Evolutionary conservation across 2,888 invertebrate genomes (phyloP).

Genomic region (Andrena camellia): DNA sequence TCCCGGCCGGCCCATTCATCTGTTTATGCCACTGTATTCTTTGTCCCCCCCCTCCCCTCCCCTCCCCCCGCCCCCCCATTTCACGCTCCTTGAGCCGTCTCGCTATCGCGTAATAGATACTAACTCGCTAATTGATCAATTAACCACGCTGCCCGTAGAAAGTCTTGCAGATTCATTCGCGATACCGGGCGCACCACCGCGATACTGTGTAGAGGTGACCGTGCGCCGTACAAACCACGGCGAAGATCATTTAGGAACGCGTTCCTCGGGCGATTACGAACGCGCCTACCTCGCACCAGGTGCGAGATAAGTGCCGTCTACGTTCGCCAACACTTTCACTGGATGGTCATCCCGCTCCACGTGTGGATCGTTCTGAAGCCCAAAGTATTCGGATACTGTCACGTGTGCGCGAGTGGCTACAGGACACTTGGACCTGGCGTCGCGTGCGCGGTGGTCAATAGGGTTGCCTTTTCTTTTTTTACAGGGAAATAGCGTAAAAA

Average conservation of each 20-base stretch:
- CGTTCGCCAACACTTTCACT: too few species aligned
- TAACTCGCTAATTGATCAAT: slow-evolving; percentile 21
- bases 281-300: too few species aligned
- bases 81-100: slow-evolving; percentile 25
- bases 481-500: too few species aligned
- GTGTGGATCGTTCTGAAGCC: too few species aligned
- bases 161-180: neutral
- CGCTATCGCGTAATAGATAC: neutral
- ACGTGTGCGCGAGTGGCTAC: too few species aligned
- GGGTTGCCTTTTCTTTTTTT: too few species aligned
- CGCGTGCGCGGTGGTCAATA: too few species aligned
- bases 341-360: too few species aligned
- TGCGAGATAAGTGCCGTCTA: too few species aligned
- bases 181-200: neutral
- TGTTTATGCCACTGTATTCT: slow-evolving; percentile 20
- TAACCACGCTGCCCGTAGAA: neutral
- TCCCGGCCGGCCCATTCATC: slow-evolving; percentile 39
- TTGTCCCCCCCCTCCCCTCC: slow-evolving; percentile 18
- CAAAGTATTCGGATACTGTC: too few species aligned
- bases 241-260: neutral
- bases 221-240: neutral
- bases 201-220: neutral
- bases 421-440: too few species aligned
- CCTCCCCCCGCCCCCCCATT: too few species aligned
- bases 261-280: neutral